Evolutionary conservation across 2,888 invertebrate species (phyloP).

Genomic region (Agrypnus murinus): DNA sequence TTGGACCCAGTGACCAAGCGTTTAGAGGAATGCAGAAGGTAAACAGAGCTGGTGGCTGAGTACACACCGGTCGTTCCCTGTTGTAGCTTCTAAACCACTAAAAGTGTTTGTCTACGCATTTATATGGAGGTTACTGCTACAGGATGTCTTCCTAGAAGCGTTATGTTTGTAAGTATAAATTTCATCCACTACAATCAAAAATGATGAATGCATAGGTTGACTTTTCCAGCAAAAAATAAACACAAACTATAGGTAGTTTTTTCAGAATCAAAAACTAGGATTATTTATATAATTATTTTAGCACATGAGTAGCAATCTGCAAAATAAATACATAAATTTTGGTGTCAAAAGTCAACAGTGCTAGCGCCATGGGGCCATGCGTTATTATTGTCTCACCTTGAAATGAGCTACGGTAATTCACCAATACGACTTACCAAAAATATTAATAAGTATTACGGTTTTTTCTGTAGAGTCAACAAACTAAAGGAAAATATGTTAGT

Average conservation of each 20-base stretch:
- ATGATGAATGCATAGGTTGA: too few species aligned
- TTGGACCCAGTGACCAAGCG: constrained; percentile 57
- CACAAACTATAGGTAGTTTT: not conserved
- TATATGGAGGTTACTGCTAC: constrained; percentile 65
- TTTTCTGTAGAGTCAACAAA: not conserved
- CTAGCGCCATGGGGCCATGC: constrained; percentile 27
- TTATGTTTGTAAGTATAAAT: constrained; percentile 1
- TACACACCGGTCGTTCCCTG: constrained; percentile 66
- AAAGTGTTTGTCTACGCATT: constrained; percentile 69
- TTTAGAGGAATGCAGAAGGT: constrained; percentile 62
- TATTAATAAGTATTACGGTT: too few species aligned
- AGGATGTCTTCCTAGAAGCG: constrained; percentile 54
- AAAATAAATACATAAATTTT: constrained; percentile 31
- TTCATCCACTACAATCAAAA: constrained; percentile 1
- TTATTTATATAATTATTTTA: constrained; percentile 12
- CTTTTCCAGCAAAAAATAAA: too few species aligned
- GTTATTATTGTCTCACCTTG: constrained; percentile 24
- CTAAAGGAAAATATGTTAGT: not conserved
- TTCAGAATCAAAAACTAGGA: not conserved
- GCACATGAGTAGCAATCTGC: constrained; percentile 25
- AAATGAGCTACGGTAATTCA: not conserved
- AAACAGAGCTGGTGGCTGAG: constrained; percentile 64
- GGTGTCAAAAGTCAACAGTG: constrained; percentile 14
- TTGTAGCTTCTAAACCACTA: constrained; percentile 67
- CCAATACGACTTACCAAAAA: not conserved